Percentiles rank a stretch among this genome's conserved stretches.
phyloP scores from a whole-genome alignment of 30 jellyfish, hydroid and myxozoan genomes.

The Pseudorhiza aurosa region DNA sequence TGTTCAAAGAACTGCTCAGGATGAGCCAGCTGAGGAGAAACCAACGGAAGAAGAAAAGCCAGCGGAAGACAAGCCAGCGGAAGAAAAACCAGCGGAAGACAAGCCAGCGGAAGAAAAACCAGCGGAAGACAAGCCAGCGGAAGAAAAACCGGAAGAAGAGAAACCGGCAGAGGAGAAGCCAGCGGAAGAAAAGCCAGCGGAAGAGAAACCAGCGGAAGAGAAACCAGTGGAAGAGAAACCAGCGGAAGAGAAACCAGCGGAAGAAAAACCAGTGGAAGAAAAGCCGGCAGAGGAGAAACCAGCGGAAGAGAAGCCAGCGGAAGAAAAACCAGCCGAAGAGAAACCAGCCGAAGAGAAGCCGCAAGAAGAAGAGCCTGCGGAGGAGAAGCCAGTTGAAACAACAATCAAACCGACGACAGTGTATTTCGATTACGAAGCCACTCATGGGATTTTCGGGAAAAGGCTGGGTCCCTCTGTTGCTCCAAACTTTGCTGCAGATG shows the following conservation, averaged over 20 bases:
- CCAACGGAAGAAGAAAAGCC: too few species aligned
- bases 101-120: constrained; percentile 6
- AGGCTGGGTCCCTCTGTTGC: not conserved
- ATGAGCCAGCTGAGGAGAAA: constrained; percentile 30
- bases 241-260: constrained; percentile 11
- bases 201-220: constrained; percentile 30
- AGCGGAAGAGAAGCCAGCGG: constrained; percentile 7
- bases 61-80: constrained; percentile 18
- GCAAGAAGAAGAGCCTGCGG: constrained; percentile 8
- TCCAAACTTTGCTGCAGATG: constrained; percentile 7
- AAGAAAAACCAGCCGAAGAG: constrained; percentile 14
- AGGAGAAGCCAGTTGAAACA: not conserved
- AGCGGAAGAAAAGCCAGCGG: constrained; percentile 19
- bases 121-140: constrained; percentile 28
- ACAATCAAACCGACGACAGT: not conserved
- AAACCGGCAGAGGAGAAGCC: constrained; percentile 33
- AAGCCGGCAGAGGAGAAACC: constrained; percentile 26
- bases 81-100: constrained; percentile 25
- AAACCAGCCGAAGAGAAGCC: constrained; percentile 19
- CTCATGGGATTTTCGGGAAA: not conserved
- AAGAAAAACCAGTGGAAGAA: constrained; percentile 8
- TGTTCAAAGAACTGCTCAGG: constrained; percentile 39
- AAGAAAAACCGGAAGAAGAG: constrained; percentile 41
- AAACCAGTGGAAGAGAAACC: constrained; percentile 8
- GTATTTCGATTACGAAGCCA: not conserved